Evolutionary conservation across 2,797 vertebrate species (phyloP), one percentile per base, ranked within the genome.

Genomic region (Heterohyrax brucei): DNA sequence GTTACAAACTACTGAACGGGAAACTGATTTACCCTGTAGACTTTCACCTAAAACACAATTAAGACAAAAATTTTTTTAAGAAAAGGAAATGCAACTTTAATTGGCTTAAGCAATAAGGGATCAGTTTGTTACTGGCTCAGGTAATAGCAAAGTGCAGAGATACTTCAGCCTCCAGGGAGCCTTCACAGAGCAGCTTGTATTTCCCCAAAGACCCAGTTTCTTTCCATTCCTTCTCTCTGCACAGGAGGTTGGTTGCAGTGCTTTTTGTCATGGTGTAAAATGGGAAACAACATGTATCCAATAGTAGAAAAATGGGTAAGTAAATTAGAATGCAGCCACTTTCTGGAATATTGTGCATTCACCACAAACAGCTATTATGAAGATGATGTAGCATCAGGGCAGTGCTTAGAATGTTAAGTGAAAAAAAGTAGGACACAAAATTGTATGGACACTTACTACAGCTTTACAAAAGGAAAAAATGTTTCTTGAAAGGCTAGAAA

Each of bases 351-450:
- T 82, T 50, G 18, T 39, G 28, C 13, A 10, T 78, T 64, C 78
- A 9, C 66, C 56, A 24, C 89, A 73, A 64, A 72, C 39, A 68
- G 56, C 62, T 50, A 78, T 78, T 86, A 56, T 46, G 80, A 89
- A 83, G 80, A 46, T 12, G 5, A 10, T 19, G 70, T 75, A 0
- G 22, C 56, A 44, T 79, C 7, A n/a, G 73, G 83, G 64, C 48
- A 44, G 88, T 89, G 85, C 85, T 89, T 66, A 53, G 88, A 93
- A 95, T 87, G 72, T 50, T 92, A 93, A 93, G 64, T 91, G 80
- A n/a, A n/a, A 21, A 85, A 75, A 95, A 93, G 85, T 62, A 81
- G 94, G 95, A 48, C 82, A 88, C 81, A 62, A 22, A 90, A 75
- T 64, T 78, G 75, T 59, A 85, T 75, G 95, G 66, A 56, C 53